Evolutionary conservation across 2,888 invertebrate genomes (phyloP), one percentile per base, ranked within the genome.

Genomic region (Athetis lepigone): DNA sequence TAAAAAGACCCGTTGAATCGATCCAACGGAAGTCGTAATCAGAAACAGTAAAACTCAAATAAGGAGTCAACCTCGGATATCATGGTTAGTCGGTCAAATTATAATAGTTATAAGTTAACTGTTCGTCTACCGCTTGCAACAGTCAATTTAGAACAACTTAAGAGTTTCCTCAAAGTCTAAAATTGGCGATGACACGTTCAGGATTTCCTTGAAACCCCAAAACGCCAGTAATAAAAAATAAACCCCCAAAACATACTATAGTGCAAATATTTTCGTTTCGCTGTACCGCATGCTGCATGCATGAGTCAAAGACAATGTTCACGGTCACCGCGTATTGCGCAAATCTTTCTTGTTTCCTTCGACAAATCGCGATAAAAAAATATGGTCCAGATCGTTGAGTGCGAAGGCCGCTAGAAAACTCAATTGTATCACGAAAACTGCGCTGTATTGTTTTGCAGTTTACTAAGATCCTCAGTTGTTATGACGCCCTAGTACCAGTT

Each of bases 261-360:
- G 45, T 36, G 60, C 54, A 59, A 69, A 69, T 69, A 63, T 67
- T 67, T 74, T 69, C 55, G 51, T 43, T 64, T 47, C 49, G 45
- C 29, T 51, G 36, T 63, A 70, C 72, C 45, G 68, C 58, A n/a
- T n/a, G n/a, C n/a, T n/a, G n/a, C n/a, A n/a, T n/a, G n/a, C n/a
- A 74, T 83, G 80, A 85, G 73, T 86, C 79, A 84, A 79, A 79
- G 71, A 69, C 66, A 70, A 61, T 67, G 77, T 85, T 89, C 89
- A 90, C 87, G 90, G 90, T 85, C 89, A 85, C 39, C 81, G 87
- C 82, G 65, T 66, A 70, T 86, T 87, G 80, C 85, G 83, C 80
- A 85, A 86, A 78, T 71, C 72, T 54, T 64, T 79, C 67, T 82
- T 72, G 76, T 82, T 84, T 84, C 79, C 79, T 78, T 78, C 58